Conservation (phyloP, 2,113 vertebrate genomes). For the Natator depressus region DNA sequence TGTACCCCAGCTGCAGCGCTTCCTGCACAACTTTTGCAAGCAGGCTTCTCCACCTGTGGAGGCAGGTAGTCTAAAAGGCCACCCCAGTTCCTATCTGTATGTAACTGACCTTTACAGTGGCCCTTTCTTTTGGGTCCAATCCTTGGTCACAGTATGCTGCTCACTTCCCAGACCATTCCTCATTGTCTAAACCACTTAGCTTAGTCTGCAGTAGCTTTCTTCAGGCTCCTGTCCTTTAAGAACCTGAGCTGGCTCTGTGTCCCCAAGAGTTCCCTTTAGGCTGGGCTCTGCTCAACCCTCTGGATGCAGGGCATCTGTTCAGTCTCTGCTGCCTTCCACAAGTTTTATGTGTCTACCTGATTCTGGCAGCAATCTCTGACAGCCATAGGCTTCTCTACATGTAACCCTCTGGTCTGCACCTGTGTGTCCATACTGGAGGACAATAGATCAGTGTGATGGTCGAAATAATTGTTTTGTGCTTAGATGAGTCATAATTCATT, state of each 20-base stretch:
- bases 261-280: neutral
- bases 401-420: fast-evolving
- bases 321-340: neutral
- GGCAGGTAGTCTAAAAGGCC: too few species aligned
- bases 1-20: too few species aligned
- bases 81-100: too few species aligned
- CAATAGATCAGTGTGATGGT: neutral
- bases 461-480: conserved; percentile 2
- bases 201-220: neutral
- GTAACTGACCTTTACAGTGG: too few species aligned
- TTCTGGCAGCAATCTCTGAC: neutral
- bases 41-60: too few species aligned
- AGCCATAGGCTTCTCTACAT: fast-evolving
- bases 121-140: too few species aligned
- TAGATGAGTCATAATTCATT: fast-evolving
- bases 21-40: too few species aligned
- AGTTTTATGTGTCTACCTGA: neutral
- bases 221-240: neutral
- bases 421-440: neutral
- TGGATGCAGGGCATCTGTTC: neutral
- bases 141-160: too few species aligned
- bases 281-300: neutral
- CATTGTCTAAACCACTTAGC: too few species aligned
- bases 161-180: too few species aligned
- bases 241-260: neutral